Conservation (phyloP, 2,797 vertebrate genomes). For the Pipistrellus pygmaeus region DNA sequence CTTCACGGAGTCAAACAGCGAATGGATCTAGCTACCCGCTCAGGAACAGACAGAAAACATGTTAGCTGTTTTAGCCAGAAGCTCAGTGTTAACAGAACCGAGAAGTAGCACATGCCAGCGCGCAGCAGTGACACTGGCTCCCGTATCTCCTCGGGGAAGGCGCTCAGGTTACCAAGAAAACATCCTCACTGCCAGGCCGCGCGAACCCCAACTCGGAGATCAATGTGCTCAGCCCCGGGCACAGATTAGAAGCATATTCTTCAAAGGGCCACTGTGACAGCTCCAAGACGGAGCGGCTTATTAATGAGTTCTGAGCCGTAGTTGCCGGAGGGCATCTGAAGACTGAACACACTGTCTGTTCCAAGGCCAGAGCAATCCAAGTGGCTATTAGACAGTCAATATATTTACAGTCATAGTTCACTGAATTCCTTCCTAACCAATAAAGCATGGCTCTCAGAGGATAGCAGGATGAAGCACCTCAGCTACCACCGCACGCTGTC, state of each 20-base stretch:
- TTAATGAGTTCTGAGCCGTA: constrained; percentile 37
- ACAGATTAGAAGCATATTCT: constrained; percentile 60
- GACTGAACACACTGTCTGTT: not conserved
- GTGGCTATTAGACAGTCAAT: not conserved
- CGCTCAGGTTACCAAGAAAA: constrained; percentile 70
- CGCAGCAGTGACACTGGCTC: not conserved
- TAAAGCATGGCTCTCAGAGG: not conserved
- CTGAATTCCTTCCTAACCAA: not conserved
- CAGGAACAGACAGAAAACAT: not conserved
- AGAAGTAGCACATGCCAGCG: not conserved
- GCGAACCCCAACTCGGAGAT: not conserved
- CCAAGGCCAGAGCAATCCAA: not conserved
- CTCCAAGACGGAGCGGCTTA: not conserved
- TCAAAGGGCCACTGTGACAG: constrained; percentile 63
- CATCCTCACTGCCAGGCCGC: constrained; percentile 15
- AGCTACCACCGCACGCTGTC: too few species aligned
- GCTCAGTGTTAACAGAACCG: not conserved
- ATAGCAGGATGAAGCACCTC: not conserved
- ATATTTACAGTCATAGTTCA: not conserved
- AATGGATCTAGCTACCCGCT: not conserved
- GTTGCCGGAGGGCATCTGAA: constrained; percentile 46
- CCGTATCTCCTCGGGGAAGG: not conserved
- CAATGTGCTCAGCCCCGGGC: constrained; percentile 38
- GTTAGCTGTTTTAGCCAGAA: not conserved
- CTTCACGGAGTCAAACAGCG: not conserved